Evolutionary conservation across 2,888 invertebrate genomes (phyloP).

Genomic region (Anorthoa munda): DNA sequence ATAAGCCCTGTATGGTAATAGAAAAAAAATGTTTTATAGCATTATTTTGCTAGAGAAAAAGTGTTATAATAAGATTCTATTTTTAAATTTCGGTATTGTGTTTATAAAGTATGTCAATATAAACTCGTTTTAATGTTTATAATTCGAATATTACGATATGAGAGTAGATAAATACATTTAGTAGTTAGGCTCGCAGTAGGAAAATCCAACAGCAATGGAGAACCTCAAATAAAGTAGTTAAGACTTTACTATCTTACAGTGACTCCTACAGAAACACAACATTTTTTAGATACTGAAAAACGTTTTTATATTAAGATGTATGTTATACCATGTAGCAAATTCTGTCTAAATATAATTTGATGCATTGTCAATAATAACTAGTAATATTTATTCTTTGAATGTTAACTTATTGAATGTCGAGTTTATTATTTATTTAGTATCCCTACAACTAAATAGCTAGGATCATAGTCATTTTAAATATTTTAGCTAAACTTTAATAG

Average conservation of each 20-base stretch:
- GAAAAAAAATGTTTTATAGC: no score
- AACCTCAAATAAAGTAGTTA: neutral
- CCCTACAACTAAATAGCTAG: slow-evolving; percentile 13
- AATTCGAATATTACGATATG: no score
- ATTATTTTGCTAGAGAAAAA: no score
- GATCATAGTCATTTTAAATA: slow-evolving; percentile 13
- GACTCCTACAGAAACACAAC: neutral
- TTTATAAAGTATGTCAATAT: no score
- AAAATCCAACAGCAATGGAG: slow-evolving; percentile 12
- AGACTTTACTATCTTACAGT: neutral
- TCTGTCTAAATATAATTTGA: neutral
- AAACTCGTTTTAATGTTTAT: no score
- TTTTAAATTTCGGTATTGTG: no score
- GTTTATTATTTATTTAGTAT: neutral
- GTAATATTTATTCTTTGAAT: neutral
- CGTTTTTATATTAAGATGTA: neutral
- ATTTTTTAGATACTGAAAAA: neutral
- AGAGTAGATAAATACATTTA: no score
- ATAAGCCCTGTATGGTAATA: no score
- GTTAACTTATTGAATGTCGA: neutral
- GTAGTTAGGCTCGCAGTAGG: neutral
- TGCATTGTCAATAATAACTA: neutral
- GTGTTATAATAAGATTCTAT: no score
- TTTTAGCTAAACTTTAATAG: slow-evolving; percentile 1
- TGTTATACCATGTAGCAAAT: neutral